Evolutionary conservation across 2,113 vertebrate species (phyloP).

Genomic region (Campylomormyrus tamandua): DNA sequence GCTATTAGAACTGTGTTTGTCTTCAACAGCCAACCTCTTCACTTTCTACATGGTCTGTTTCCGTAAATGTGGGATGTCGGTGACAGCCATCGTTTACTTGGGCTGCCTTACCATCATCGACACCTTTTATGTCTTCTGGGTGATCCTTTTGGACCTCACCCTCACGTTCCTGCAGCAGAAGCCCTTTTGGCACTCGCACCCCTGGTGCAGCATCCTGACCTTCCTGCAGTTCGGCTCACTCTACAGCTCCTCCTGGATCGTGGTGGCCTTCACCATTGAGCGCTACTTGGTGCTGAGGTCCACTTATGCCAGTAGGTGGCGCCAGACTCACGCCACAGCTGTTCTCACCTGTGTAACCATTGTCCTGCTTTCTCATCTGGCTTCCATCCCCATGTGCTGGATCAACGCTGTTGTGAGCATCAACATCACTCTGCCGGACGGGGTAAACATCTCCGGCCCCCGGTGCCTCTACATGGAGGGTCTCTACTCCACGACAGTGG

Average conservation of each 20-base stretch:
- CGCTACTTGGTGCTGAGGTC: conserved; percentile 59
- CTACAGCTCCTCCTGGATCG: conserved; percentile 64
- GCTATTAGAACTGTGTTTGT: background rate
- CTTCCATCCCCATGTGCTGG: conserved; percentile 58
- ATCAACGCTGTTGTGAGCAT: conserved; percentile 47
- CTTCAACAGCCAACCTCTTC: conserved; percentile 60
- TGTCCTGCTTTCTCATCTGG: conserved; percentile 52
- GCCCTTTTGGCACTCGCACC: conserved; percentile 62
- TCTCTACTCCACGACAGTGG: conserved; percentile 50
- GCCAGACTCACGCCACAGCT: conserved; percentile 41
- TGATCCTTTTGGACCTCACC: conserved; percentile 62
- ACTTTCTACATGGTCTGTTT: conserved; percentile 64
- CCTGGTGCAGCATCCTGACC: conserved; percentile 56
- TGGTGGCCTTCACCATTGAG: conserved; percentile 65
- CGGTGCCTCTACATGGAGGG: conserved; percentile 51
- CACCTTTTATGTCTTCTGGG: conserved; percentile 62
- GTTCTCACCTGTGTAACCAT: conserved; percentile 47
- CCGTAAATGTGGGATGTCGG: conserved; percentile 63
- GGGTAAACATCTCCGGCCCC: conserved; percentile 39
- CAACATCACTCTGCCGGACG: conserved; percentile 33
- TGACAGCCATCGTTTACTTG: conserved; percentile 55
- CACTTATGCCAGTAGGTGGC: conserved; percentile 39
- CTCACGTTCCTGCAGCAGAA: conserved; percentile 54
- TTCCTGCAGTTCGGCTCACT: conserved; percentile 61
- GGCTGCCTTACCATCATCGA: conserved; percentile 58